phyloP scores from a whole-genome alignment of 2,797 vertebrate species.

The Amblyraja radiata region DNA sequence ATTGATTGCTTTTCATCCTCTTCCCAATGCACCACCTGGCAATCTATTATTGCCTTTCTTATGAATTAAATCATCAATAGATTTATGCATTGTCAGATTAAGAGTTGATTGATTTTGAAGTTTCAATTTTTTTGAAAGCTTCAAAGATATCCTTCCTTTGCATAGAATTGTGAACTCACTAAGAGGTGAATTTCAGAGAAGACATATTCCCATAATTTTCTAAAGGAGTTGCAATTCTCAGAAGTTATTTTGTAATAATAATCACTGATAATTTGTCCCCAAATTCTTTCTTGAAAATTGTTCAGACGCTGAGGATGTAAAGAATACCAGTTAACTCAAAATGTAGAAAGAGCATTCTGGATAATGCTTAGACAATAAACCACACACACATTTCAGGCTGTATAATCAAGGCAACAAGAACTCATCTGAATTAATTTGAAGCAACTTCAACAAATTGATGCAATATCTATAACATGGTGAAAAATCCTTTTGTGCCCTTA shows the following conservation, averaged over 20 bases:
- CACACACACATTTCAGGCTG: not conserved
- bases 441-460: not conserved
- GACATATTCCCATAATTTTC: not conserved
- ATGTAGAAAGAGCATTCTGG: too few relatives aligned
- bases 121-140: not conserved
- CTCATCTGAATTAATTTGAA: not conserved
- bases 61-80: not conserved
- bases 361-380: too few relatives aligned
- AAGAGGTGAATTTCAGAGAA: not conserved
- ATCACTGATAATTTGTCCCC: not conserved
- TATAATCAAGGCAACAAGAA: not conserved
- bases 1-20: not conserved
- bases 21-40: not conserved
- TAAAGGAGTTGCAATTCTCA: not conserved
- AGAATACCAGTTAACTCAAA: not conserved
- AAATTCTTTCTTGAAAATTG: not conserved
- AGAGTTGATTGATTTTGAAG: not conserved
- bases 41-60: not conserved
- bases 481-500: not conserved
- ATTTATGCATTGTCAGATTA: slow-evolving; percentile 11
- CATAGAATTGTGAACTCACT: not conserved
- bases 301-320: not conserved
- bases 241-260: not conserved
- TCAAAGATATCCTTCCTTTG: not conserved
- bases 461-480: not conserved